A percentile compares a stretch with the other conserved stretches of the same genome.
These are phyloP conservation scores for Phrynocephalus vlangalii DNA, from an alignment of 2,797 vertebrate species.

Conservation along the genomic window DNA sequence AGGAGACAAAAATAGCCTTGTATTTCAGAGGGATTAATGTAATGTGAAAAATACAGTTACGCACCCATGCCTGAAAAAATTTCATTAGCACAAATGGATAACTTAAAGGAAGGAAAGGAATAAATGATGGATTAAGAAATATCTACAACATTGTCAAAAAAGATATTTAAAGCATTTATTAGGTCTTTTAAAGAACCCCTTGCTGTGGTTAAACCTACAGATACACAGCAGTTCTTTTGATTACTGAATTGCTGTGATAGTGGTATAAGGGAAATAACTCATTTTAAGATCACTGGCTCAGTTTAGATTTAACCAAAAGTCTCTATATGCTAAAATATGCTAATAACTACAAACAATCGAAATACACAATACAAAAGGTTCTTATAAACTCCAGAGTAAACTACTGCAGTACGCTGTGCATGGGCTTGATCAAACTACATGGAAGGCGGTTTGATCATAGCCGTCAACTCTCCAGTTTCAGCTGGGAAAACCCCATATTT, in stretches of 20 bases:
- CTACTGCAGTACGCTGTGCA: not conserved
- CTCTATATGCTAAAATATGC: not conserved
- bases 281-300: not conserved
- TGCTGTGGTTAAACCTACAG: not conserved
- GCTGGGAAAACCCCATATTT: no score
- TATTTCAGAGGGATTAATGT: conserved; percentile 14
- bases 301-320: not conserved
- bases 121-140: conserved; percentile 5
- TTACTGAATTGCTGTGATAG: not conserved
- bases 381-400: not conserved
- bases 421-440: no score
- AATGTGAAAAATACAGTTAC: conserved; percentile 14
- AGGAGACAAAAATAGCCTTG: not conserved
- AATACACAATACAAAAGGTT: not conserved
- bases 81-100: not conserved
- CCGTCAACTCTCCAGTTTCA: no score
- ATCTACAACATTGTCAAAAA: not conserved
- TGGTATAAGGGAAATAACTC: not conserved
- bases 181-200: conserved; percentile 21
- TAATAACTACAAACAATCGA: not conserved
- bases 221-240: not conserved
- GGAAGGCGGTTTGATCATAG: no score
- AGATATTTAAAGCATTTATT: not conserved
- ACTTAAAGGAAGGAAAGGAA: not conserved
- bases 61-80: not conserved